Conservation (phyloP, 2,797 vertebrate species). For the Passerculus sandwichensis region DNA sequence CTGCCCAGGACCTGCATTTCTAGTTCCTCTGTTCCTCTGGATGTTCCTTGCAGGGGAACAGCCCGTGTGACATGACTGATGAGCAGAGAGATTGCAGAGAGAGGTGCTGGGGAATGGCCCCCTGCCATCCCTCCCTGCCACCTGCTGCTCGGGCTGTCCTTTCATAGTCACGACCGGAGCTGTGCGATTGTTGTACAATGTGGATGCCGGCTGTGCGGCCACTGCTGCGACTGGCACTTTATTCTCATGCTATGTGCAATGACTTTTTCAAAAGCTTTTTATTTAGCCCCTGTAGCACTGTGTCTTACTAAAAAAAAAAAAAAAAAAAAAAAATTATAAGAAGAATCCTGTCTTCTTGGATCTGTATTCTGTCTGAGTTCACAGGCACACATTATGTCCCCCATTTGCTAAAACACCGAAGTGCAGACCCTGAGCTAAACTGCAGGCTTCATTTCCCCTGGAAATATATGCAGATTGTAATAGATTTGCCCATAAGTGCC, state of each 20-base stretch:
- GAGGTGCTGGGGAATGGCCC: neutral
- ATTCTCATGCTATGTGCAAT: constrained; percentile 53
- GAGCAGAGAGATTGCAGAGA: constrained; percentile 9
- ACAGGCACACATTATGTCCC: neutral
- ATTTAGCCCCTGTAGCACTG: constrained; percentile 58
- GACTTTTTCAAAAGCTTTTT: constrained; percentile 63
- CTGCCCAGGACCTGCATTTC: constrained; percentile 6
- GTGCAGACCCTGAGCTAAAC: constrained; percentile 30
- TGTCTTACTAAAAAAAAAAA: constrained; percentile 11
- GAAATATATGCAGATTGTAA: constrained; percentile 13
- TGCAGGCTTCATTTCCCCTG: constrained; percentile 28
- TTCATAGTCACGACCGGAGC: constrained; percentile 30
- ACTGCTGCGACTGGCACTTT: constrained; percentile 57
- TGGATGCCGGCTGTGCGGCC: constrained; percentile 48
- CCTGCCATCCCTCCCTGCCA: constrained; percentile 5
- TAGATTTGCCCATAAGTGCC: neutral
- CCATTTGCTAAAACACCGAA: constrained; percentile 32
- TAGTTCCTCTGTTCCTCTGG: constrained; percentile 47
- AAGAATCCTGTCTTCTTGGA: constrained; percentile 43
- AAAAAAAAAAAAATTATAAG: neutral
- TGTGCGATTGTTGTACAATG: constrained; percentile 38
- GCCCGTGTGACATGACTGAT: constrained; percentile 15
- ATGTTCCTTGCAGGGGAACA: constrained; percentile 31
- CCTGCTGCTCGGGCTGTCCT: constrained; percentile 52
- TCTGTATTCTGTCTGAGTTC: constrained; percentile 49